phyloP scores from a whole-genome alignment of 53 echinoderm and acorn worm species.

The Antedon mediterranea region DNA sequence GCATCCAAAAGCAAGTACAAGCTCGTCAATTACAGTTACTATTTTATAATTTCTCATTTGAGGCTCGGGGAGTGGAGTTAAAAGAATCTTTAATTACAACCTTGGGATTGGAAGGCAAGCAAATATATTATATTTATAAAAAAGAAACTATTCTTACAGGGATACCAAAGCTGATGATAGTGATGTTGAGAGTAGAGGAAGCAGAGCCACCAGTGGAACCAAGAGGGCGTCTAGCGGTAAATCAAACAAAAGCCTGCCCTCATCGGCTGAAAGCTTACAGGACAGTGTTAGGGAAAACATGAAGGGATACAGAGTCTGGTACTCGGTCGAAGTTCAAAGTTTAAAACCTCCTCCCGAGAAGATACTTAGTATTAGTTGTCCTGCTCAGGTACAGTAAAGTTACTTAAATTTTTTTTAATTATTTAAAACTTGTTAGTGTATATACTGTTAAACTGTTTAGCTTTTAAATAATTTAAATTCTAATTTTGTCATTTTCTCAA shows the following conservation, averaged over 20 bases:
- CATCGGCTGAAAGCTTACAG: conserved; percentile 19
- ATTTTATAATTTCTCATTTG: no score
- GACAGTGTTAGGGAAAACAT: conserved; percentile 20
- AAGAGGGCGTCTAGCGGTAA: conserved; percentile 45
- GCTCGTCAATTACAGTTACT: no score
- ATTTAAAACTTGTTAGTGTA: no score
- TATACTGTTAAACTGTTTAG: no score
- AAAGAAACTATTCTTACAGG: no score
- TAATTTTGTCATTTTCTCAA: background rate
- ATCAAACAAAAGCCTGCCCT: conserved; percentile 41
- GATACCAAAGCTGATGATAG: conserved; percentile 12
- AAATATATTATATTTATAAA: no score
- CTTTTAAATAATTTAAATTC: no score
- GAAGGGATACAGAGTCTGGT: conserved; percentile 85
- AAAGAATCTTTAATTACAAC: no score
- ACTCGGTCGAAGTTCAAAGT: conserved; percentile 54
- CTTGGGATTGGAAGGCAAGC: no score
- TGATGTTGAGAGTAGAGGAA: conserved; percentile 1
- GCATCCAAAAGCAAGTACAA: no score
- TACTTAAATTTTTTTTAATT: no score
- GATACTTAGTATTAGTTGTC: conserved; percentile 45
- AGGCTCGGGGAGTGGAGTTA: no score
- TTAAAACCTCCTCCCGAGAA: conserved; percentile 44
- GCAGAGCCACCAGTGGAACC: conserved; percentile 4
- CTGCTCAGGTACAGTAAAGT: conserved; percentile 33